Base-by-base conservation (phyloP, 2,888 invertebrate species). In the Strigamia transsilvanica region DNA sequence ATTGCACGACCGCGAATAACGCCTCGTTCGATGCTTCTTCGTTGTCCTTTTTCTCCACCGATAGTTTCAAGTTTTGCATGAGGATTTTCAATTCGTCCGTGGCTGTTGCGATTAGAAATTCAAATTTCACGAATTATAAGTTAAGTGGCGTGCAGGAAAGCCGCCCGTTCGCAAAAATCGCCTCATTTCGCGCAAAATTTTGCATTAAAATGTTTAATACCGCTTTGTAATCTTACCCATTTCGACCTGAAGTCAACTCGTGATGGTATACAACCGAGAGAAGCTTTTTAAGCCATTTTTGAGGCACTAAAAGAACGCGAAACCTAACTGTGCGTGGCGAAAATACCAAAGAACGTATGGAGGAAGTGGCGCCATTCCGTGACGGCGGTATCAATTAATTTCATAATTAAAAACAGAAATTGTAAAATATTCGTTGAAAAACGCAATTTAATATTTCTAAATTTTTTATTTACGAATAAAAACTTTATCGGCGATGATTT, bases 1-100 rank as follows among this genome's bases (percentile, higher is more conserved):
- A 51, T 51, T 51, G 51, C 15, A 51, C 51, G 2, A 51, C 51
- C 6, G 51, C 51, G 18, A 18, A 51, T 18, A 51, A 13, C n/a
- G 51, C 51, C 6, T 51, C 51, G 51, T 51, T 51, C 51, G 51
- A 51, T 18, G 51, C 51, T 51, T 51, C 51, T 18, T 51, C 51
- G 18, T 51, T 51, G 51, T 51, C 51, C 51, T 15, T 18, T 6
- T 51, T 51, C 18, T 51, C 51, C 6, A 51, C 51, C 51, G 51
- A 51, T 3, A 51, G 6, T 51, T 51, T 15, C n/a, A 51, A 6
- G 12, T 51, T 51, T 51, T 51, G 51, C 51, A 51, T 51, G 6
- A 51, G 12, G 18, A 51, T 51, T 51, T 51, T 51, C 15, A 51
- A 10, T 51, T 51, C 51, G 18, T 51, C 51, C 13, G 51, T 51